Evolutionary conservation across 2,888 invertebrate genomes (phyloP).

Genomic region (Drosophila anomalipes): DNA sequence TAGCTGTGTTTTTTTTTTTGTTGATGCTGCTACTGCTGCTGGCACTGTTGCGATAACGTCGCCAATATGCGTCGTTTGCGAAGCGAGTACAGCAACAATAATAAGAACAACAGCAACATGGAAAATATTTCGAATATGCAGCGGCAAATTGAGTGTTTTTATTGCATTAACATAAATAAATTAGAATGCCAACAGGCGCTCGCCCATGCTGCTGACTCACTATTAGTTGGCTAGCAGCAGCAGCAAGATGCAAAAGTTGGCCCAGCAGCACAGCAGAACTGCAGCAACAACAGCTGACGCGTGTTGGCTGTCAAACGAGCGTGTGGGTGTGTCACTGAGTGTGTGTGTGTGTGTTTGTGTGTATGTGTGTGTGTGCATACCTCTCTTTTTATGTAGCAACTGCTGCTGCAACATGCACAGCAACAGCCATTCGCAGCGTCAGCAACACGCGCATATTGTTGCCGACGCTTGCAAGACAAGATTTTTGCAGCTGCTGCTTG

Average conservation of each 20-base stretch:
- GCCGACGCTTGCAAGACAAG: constrained; percentile 27
- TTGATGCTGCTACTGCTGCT: constrained; percentile 30
- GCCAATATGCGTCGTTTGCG: constrained; percentile 55
- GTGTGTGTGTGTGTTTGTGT: constrained; percentile 5
- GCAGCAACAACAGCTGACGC: constrained; percentile 46
- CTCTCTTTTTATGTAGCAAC: neutral
- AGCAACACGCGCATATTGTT: constrained; percentile 49
- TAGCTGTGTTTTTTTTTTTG: constrained; percentile 55
- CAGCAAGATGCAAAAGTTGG: constrained; percentile 51
- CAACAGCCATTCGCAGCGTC: constrained; percentile 39
- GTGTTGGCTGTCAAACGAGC: constrained; percentile 49
- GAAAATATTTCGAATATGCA: constrained; percentile 66
- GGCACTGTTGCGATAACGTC: constrained; percentile 57
- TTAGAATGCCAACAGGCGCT: constrained; percentile 69
- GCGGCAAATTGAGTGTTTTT: constrained; percentile 79
- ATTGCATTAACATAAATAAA: constrained; percentile 82
- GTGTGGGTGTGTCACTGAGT: constrained; percentile 6
- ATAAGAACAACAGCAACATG: constrained; percentile 27
- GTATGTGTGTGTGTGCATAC: constrained; percentile 4
- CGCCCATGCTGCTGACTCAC: constrained; percentile 60
- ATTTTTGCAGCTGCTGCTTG: constrained; percentile 31
- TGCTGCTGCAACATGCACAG: constrained; percentile 18
- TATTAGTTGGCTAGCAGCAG: constrained; percentile 30
- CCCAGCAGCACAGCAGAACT: constrained; percentile 17
- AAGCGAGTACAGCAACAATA: constrained; percentile 32